Evolutionary conservation across 2,113 vertebrate genomes (phyloP).

Genomic region (Jacana jacana): DNA sequence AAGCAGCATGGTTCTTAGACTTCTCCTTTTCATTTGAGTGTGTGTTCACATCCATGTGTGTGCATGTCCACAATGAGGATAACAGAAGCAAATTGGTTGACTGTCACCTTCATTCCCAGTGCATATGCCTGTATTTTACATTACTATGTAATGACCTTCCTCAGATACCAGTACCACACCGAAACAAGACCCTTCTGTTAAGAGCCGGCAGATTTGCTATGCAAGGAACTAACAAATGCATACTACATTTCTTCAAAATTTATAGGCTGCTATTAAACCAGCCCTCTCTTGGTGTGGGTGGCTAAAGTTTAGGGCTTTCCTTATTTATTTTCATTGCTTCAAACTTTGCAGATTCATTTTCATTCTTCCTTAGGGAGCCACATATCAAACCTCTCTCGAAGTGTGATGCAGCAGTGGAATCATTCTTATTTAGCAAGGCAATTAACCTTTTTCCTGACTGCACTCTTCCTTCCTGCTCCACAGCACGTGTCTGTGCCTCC

Average conservation of each 20-base stretch:
- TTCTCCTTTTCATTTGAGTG: not conserved
- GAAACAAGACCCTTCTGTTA: not conserved
- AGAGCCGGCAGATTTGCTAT: not conserved
- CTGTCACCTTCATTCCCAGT: not conserved
- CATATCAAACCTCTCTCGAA: not conserved
- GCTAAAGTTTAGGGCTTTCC: not conserved
- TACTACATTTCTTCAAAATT: not conserved
- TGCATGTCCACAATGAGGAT: not conserved
- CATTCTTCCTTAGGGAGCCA: not conserved
- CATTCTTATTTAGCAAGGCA: not conserved
- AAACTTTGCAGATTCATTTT: not conserved
- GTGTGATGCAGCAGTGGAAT: not conserved
- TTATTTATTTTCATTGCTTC: conserved; percentile 11
- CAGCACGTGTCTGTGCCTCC: not conserved
- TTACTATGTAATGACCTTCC: not conserved
- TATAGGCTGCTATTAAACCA: not conserved
- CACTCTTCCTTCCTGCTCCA: not conserved
- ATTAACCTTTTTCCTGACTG: not conserved
- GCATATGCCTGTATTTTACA: not conserved
- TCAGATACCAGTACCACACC: not conserved
- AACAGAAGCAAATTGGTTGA: not conserved
- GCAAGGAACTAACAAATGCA: not conserved
- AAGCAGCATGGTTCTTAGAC: not conserved
- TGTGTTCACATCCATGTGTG: not conserved
- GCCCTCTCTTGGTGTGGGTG: not conserved